Base-by-base conservation (phyloP, 1,140 invertebrate species). In the Trachymyrmex cornetzi region DNA sequence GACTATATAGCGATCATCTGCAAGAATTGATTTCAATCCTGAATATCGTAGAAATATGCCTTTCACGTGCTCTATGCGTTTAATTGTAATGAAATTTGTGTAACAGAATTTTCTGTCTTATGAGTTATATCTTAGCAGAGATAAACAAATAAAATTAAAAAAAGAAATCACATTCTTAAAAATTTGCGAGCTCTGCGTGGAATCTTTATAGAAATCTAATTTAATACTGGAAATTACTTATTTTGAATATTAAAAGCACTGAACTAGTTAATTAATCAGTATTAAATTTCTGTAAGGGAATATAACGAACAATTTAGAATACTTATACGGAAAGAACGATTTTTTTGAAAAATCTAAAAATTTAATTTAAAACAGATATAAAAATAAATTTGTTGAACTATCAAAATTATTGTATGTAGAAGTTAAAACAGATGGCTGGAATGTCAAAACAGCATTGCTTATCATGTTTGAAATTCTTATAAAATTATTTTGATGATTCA, bases 1-100 rank as follows among this genome's bases (percentile, higher is more conserved):
- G 74, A 19, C 19, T 72, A 77, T 30, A 12, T 55, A 24, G 1
- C 30, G 63, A 48, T 85, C 86, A 90, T 90, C 88, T 90, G 69
- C 34, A 90, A 90, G 30, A 59, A 50, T 63, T n/a, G 34, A 82
- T 38, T 55, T 75, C 14, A 24, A 34, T 59, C 19, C 27, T 66
- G 44, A 24, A 27, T 30, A 55, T 53, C n/a, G 9, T 11, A 69
- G 3, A 74, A 55, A 1, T 22, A 71, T 7, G 34, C 24, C 6
- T 4, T 14, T 7, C 14, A 30, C 7, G 3, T 50, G 59, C 0
- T 80, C 34, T 38, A 38, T 7, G 34, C 34, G 34, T 38, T 61
- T 34, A 44, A 44, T 44, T 44, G 38, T 12, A 12, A 53, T 9
- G 2, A 0, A 22, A 30, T 50, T 27, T 66, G 34, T 66, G 14